Conservation (phyloP, 2,888 invertebrate genomes). For the Drosophila setosimentum region DNA sequence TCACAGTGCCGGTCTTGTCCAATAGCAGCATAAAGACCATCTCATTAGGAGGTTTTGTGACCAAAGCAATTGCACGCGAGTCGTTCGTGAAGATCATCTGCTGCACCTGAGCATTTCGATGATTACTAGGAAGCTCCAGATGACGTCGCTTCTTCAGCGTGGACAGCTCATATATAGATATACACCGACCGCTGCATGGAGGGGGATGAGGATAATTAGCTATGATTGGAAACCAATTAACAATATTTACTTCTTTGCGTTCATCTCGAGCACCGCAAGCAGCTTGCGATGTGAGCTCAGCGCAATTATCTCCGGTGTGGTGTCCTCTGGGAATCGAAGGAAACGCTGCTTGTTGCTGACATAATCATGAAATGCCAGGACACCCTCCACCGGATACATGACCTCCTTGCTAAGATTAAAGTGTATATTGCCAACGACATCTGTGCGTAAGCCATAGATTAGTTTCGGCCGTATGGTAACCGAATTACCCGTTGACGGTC, state of each 20-base stretch:
- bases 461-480: conserved; percentile 83
- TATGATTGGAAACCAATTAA: background rate
- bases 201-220: background rate
- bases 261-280: conserved; percentile 82
- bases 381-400: conserved; percentile 92
- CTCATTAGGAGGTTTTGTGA: conserved; percentile 92
- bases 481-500: conserved; percentile 37
- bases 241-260: conserved; percentile 63
- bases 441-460: conserved; percentile 84
- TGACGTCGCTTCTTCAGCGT: conserved; percentile 90
- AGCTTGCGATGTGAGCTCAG: conserved; percentile 83
- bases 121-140: conserved; percentile 87
- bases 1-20: conserved; percentile 89
- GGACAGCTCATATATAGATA: conserved; percentile 88
- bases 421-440: conserved; percentile 89
- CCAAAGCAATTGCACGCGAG: conserved; percentile 91
- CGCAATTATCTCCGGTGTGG: conserved; percentile 78
- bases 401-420: conserved; percentile 91
- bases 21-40: conserved; percentile 89
- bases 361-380: conserved; percentile 91
- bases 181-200: conserved; percentile 60
- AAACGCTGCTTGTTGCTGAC: conserved; percentile 90
- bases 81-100: conserved; percentile 89
- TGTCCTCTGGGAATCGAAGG: conserved; percentile 85
- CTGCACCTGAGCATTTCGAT: conserved; percentile 76